Conservation (phyloP, 2,797 vertebrate species). For the Limosa lapponica region DNA sequence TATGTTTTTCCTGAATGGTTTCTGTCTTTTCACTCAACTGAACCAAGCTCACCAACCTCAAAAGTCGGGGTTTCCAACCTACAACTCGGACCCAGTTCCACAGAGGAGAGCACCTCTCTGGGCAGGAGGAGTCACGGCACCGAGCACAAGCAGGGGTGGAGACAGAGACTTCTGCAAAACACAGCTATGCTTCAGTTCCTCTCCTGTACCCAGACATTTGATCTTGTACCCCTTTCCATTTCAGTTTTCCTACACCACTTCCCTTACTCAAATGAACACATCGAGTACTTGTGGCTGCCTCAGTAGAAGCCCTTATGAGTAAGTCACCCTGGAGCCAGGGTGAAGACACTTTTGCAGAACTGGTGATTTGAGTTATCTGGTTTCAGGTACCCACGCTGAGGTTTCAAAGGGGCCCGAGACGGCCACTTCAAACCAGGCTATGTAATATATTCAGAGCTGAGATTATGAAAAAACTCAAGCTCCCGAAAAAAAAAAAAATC, state of each 20-base stretch:
- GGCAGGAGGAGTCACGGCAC: background rate
- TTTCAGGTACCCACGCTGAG: background rate
- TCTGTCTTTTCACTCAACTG: background rate
- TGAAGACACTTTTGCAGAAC: background rate
- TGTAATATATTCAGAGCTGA: background rate
- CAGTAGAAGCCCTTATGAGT: accelerated
- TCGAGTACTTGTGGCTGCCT: accelerated
- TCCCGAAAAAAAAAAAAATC: background rate
- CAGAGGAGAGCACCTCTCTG: background rate
- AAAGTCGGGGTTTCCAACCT: background rate
- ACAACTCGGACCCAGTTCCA: background rate
- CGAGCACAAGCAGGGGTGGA: background rate
- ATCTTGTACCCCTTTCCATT: background rate
- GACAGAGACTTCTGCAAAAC: background rate
- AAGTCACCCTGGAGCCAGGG: background rate
- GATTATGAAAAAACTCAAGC: background rate
- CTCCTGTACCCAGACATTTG: background rate
- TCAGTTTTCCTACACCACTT: constrained; percentile 2
- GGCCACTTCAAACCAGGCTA: background rate
- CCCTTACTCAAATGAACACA: background rate
- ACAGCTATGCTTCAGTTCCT: background rate
- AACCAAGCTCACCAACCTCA: background rate
- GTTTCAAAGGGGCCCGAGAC: background rate
- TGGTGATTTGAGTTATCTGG: accelerated
- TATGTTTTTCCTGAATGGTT: background rate